Conservation (phyloP, 2,797 vertebrate genomes). For the Mionectes olivaceus region DNA sequence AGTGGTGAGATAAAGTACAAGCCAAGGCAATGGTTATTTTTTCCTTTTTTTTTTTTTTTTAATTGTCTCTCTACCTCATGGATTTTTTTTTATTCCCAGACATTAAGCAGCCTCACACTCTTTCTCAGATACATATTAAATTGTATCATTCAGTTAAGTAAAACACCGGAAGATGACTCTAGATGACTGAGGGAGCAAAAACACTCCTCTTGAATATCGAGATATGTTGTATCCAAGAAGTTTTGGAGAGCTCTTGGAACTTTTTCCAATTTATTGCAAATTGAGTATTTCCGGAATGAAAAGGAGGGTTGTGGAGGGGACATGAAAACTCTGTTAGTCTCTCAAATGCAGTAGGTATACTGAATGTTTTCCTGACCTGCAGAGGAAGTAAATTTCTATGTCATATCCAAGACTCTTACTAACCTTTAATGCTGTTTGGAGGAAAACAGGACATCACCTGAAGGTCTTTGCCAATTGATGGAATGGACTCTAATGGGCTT, state of each 20-base stretch:
- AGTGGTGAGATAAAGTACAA: conserved; percentile 40
- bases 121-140: neutral
- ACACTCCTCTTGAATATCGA: neutral
- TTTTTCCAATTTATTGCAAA: neutral
- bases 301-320: neutral
- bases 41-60: neutral
- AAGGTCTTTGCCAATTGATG: neutral
- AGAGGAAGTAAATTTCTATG: neutral
- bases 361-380: neutral
- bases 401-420: neutral
- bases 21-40: neutral
- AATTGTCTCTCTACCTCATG: neutral
- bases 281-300: neutral
- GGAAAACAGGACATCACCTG: neutral
- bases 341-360: neutral
- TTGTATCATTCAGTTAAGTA: neutral
- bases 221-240: neutral
- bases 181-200: neutral
- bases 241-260: neutral
- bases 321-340: neutral
- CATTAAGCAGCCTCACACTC: neutral
- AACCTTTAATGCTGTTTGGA: neutral
- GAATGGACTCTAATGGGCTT: neutral
- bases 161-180: neutral
- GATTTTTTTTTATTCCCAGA: neutral